phyloP scores from a whole-genome alignment of 1,140 invertebrate species.

The Plectus sambesii region DNA sequence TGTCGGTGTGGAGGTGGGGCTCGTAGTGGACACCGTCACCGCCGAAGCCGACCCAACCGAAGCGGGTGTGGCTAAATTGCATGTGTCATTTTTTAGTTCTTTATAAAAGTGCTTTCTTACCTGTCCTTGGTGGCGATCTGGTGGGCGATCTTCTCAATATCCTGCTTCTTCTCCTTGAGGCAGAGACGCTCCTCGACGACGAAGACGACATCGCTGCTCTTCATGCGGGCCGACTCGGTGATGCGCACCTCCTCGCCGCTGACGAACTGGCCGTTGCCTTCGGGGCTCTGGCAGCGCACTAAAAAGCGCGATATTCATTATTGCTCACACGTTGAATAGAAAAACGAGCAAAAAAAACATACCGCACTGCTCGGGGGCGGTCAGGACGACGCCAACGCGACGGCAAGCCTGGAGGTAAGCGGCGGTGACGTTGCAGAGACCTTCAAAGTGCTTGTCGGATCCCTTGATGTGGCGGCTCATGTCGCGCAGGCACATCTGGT shows the following conservation, averaged over 20 bases:
- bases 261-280: slow-evolving; percentile 40
- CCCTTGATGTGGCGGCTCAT: too few relatives aligned
- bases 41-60: slow-evolving; percentile 67
- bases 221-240: slow-evolving; percentile 45
- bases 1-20: slow-evolving; percentile 54
- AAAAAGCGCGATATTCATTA: too few relatives aligned
- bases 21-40: slow-evolving; percentile 59
- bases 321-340: too few relatives aligned
- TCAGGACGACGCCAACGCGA: slow-evolving; percentile 60
- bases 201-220: slow-evolving; percentile 67
- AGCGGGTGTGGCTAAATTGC: slow-evolving; percentile 51
- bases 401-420: slow-evolving; percentile 66
- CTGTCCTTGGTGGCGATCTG: slow-evolving; percentile 46
- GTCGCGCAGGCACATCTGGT: slow-evolving; percentile 48
- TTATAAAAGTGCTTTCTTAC: slow-evolving; percentile 20
- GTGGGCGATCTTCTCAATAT: slow-evolving; percentile 34
- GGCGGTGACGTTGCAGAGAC: slow-evolving; percentile 61
- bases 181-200: slow-evolving; percentile 72
- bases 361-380: slow-evolving; percentile 53
- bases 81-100: not conserved
- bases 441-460: too few relatives aligned
- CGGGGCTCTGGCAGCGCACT: slow-evolving; percentile 43
- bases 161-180: slow-evolving; percentile 56
- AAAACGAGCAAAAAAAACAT: slow-evolving; percentile 5
- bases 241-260: slow-evolving; percentile 41